Percentiles rank a stretch among this genome's conserved stretches.
These are phyloP conservation scores for Eriocheir sinensis DNA, from an alignment of 1,140 invertebrate genomes.

Conservation along the genomic window DNA sequence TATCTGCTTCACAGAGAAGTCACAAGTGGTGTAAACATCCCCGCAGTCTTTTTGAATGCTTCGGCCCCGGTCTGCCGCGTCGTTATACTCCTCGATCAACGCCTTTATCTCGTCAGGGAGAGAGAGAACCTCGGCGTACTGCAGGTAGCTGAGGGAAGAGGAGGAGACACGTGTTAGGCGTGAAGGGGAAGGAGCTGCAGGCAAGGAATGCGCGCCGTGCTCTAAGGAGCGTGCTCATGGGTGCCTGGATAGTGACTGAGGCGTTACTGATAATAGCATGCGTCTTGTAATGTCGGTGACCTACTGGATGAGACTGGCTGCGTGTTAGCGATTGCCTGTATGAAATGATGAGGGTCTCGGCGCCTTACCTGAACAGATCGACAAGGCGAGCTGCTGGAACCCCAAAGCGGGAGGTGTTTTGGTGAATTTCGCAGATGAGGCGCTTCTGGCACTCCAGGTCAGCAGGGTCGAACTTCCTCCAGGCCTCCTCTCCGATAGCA, in stretches of 20 bases:
- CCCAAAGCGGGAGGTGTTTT: constrained; percentile 79
- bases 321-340: neutral
- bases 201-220: neutral
- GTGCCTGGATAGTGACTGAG: no score
- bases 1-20: constrained; percentile 80
- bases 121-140: constrained; percentile 79
- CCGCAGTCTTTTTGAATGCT: constrained; percentile 79
- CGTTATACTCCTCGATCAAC: constrained; percentile 79
- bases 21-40: constrained; percentile 79
- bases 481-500: constrained; percentile 80
- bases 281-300: no score
- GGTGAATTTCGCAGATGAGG: constrained; percentile 80
- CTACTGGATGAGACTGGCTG: neutral
- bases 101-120: constrained; percentile 79
- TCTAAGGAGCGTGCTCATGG: neutral
- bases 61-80: constrained; percentile 80
- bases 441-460: constrained; percentile 80
- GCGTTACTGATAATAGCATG: no score
- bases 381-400: constrained; percentile 77
- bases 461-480: constrained; percentile 80
- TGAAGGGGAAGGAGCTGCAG: neutral
- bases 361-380: constrained; percentile 79
- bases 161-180: neutral
- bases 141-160: constrained; percentile 79
- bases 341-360: neutral